A percentile compares a stretch with the other conserved stretches of the same genome.
Evolutionary conservation across 2,888 invertebrate species (phyloP).

Genomic region (Drosophila kanekoi): DNA sequence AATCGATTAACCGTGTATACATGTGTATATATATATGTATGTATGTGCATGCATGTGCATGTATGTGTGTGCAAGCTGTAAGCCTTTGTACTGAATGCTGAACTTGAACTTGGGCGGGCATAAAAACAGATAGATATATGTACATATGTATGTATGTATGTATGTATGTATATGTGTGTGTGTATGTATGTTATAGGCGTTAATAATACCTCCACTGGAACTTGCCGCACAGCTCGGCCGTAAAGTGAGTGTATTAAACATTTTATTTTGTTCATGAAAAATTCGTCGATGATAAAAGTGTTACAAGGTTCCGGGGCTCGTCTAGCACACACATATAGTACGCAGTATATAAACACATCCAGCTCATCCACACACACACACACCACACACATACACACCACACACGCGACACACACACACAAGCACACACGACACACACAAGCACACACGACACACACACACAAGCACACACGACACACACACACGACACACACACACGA

Average conservation of each 20-base stretch:
- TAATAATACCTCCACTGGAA: constrained; percentile 36
- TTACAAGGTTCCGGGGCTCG: constrained; percentile 52
- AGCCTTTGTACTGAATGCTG: constrained; percentile 41
- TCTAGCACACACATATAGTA: constrained; percentile 8
- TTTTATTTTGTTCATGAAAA: constrained; percentile 33
- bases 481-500: no score
- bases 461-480: no score
- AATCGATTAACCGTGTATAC: constrained; percentile 46
- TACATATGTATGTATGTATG: no score
- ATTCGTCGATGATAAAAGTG: constrained; percentile 45
- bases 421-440: no score
- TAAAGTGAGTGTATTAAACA: constrained; percentile 19
- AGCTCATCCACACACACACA: neutral
- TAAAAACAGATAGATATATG: constrained; percentile 8
- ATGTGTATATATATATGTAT: neutral
- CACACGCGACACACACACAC: no score
- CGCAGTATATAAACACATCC: constrained; percentile 1
- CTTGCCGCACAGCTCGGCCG: constrained; percentile 13
- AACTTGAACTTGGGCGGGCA: constrained; percentile 61
- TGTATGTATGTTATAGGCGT: constrained; percentile 18
- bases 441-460: no score
- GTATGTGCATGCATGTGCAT: neutral
- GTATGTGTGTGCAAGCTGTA: constrained; percentile 13
- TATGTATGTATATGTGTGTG: no score
- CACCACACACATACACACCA: no score